A percentile compares a stretch with the other conserved stretches of the same genome.
Conservation (phyloP, 2,888 invertebrate genomes). For the Phyllotreta striolata region DNA sequence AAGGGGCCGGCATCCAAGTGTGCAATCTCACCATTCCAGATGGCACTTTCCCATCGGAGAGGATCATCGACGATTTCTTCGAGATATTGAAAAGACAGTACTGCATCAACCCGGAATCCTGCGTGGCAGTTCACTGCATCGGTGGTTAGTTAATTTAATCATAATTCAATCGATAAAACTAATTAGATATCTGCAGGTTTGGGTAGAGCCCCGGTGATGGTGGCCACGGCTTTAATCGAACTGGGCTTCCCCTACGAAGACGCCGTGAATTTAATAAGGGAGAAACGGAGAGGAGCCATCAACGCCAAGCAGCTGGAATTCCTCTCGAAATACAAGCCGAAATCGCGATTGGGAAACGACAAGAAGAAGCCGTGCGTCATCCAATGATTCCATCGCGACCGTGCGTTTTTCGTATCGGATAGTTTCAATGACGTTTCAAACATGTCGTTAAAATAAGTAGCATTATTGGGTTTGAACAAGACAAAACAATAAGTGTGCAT, state of each 20-base stretch:
- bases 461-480: too few species aligned
- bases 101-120: constrained; percentile 39
- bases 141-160: constrained; percentile 32
- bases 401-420: too few species aligned
- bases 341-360: constrained; percentile 37
- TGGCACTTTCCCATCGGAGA: constrained; percentile 43
- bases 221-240: constrained; percentile 45
- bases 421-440: too few species aligned
- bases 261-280: constrained; percentile 44
- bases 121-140: constrained; percentile 47
- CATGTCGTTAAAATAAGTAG: too few species aligned
- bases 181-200: constrained; percentile 38
- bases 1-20: constrained; percentile 44
- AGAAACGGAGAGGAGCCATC: constrained; percentile 45
- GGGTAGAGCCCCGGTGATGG: constrained; percentile 46
- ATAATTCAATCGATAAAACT: not conserved
- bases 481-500: too few species aligned
- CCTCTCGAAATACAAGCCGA: constrained; percentile 45
- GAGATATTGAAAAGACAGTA: constrained; percentile 44
- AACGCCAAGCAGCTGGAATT: constrained; percentile 46
- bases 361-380: constrained; percentile 43
- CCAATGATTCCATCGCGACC: constrained; percentile 24
- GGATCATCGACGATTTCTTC: constrained; percentile 42
- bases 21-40: constrained; percentile 45
- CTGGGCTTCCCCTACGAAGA: constrained; percentile 46